Evolutionary conservation across 2,113 vertebrate species (phyloP).

Genomic region (Craseonycteris thonglongyai): DNA sequence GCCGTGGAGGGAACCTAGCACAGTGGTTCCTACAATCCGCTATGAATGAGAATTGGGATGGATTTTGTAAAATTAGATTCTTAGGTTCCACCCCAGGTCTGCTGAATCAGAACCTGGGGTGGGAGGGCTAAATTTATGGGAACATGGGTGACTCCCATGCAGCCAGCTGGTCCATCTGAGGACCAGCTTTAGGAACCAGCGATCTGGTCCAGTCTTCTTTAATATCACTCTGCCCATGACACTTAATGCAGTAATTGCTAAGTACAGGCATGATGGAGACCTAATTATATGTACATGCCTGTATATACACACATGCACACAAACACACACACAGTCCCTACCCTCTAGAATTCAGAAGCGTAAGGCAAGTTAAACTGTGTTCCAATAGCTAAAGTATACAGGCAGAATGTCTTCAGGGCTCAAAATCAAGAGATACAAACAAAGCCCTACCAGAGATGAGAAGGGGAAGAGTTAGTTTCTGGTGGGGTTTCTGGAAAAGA

Average conservation of each 20-base stretch:
- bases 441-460: neutral
- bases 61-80: neutral
- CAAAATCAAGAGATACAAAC: neutral
- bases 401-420: neutral
- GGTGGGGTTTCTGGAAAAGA: neutral
- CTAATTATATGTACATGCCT: neutral
- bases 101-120: neutral
- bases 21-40: neutral
- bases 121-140: neutral
- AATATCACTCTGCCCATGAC: rapidly evolving
- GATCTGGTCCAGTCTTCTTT: neutral
- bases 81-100: neutral
- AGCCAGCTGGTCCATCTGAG: neutral
- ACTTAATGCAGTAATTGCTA: neutral
- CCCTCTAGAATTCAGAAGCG: neutral
- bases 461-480: neutral
- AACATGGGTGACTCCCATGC: neutral
- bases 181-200: neutral
- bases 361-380: neutral
- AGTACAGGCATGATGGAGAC: neutral
- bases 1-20: neutral
- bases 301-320: too few species aligned
- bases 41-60: neutral
- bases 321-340: neutral
- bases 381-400: neutral